Evolutionary conservation across 2,797 vertebrate species (phyloP), one percentile per base, ranked within the genome.

Genomic region (Anguilla megastoma): DNA sequence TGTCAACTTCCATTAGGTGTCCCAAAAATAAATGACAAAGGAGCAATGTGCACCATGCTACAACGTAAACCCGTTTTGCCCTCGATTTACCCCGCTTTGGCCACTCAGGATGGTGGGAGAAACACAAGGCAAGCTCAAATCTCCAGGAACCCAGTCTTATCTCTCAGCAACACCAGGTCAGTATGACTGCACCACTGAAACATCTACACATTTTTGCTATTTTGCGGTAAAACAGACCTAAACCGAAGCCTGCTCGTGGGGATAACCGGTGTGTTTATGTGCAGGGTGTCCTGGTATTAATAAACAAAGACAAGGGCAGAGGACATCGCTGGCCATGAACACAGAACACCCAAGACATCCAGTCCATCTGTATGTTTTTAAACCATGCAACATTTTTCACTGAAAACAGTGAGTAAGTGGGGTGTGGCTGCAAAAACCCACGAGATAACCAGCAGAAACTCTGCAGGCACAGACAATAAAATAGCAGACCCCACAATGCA

Each of bases 141-240:
- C 83, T 56, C 83, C 50, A 85, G 52, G 16, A 85, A 54, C 83
- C 27, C 83, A 54, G 41, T 54, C 83, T 85, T 85, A 85, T 56
- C 83, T 33, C 48, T 36, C 48, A 54, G 54, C 83, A 18, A 7
- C 50, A 54, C 27, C 83, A 84, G 48, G 27, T 33, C 83, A 12
- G n/a, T 30, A 58, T 85, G 50, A 85, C 24, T 54, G 52, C 83
- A 85, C 5, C 83, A 3, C 9, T 33, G 6, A 69, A 69, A 45
- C 33, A 69, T 71, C 45, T 36, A 7, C 6, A 52, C 50, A 7
- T 52, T 52, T 52, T 52, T 52, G 6, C 50, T 52, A 7, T 52
- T 52, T 71, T 71, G 8, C 9, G 3, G 56, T 18, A 69, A 69
- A 85, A 71, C 60, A 86, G 33, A 76, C 69, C 10, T 45, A 69